A percentile compares a stretch with the other conserved stretches of the same genome.
Evolutionary conservation across 2,888 invertebrate species (phyloP).

Genomic region (Tyria jacobaeae): DNA sequence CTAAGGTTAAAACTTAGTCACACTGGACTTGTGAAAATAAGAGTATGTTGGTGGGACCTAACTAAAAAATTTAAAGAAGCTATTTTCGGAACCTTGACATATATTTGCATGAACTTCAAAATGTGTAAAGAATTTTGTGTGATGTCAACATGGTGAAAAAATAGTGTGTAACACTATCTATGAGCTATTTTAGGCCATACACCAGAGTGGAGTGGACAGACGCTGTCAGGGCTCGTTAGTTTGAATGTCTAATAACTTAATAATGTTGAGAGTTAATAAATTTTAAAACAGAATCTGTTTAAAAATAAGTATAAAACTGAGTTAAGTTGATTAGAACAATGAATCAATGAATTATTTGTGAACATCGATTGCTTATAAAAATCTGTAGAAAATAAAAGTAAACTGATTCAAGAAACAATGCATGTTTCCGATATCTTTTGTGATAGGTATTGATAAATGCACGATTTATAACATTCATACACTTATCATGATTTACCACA

Average conservation of each 20-base stretch:
- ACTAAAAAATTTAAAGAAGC: slow-evolving; percentile 39
- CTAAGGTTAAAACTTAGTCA: slow-evolving; percentile 27
- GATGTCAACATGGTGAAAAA: slow-evolving; percentile 65
- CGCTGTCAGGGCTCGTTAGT: slow-evolving; percentile 33
- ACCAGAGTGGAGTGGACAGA: slow-evolving; percentile 49
- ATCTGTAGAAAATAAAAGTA: background rate
- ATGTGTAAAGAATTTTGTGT: slow-evolving; percentile 57
- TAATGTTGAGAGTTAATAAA: background rate
- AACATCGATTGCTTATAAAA: background rate
- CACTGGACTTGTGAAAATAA: slow-evolving; percentile 14
- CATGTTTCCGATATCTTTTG: background rate
- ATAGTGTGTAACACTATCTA: slow-evolving; percentile 59
- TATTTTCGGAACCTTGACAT: slow-evolving; percentile 70
- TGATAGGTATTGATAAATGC: background rate
- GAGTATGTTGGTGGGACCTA: slow-evolving; percentile 20
- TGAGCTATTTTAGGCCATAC: slow-evolving; percentile 64
- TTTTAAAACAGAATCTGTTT: background rate
- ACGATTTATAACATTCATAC: no score
- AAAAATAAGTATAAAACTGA: no score
- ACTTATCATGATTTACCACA: no score
- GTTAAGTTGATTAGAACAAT: no score
- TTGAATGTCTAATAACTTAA: slow-evolving; percentile 19
- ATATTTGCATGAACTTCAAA: slow-evolving; percentile 65
- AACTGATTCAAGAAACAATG: background rate
- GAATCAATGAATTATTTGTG: no score